Evolutionary conservation across 1,140 invertebrate genomes (phyloP), one percentile per base, ranked within the genome.

Genomic region (Phortica variegata): DNA sequence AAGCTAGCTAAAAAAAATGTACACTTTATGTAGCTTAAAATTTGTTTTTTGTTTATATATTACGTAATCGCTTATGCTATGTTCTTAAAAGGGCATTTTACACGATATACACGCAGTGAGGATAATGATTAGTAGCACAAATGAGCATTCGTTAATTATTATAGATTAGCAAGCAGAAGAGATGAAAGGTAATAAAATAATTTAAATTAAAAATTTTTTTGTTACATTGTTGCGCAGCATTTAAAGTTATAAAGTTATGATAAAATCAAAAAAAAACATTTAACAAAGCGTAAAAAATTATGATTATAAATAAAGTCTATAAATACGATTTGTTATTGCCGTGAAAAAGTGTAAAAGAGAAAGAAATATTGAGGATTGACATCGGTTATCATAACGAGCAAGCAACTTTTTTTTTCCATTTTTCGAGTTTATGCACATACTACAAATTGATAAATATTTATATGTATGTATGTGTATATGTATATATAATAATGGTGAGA

Each of bases 1-100:
- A 40, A 10, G 12, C 38, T 21, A 40, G 12, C 16, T 19, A 46
- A 16, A 40, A 41, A 54, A 65, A 69, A 65, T 65, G 5, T 68
- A 65, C 58, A 65, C 20, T 7, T n/a, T 8, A 17, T 37, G 16
- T 6, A 16, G 12, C 16, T 9, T 16, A 12, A 37, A 7, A n/a
- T 37, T 6, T 12, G 12, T 6, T 9, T n/a, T n/a, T 8, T 6
- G 12, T 6, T 37, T 17, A 12, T 37, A 37, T n/a, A 8, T 31
- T 31, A 31, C n/a, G n/a, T n/a, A 31, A 31, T 8, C n/a, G n/a
- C n/a, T n/a, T n/a, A n/a, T n/a, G n/a, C n/a, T n/a, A n/a, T n/a
- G n/a, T n/a, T n/a, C n/a, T n/a, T n/a, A n/a, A n/a, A n/a, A n/a
- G n/a, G n/a, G n/a, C n/a, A n/a, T n/a, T n/a, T n/a, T n/a, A n/a